Evolutionary conservation across 2,888 invertebrate genomes (phyloP).

Genomic region (Tinea pellionella): DNA sequence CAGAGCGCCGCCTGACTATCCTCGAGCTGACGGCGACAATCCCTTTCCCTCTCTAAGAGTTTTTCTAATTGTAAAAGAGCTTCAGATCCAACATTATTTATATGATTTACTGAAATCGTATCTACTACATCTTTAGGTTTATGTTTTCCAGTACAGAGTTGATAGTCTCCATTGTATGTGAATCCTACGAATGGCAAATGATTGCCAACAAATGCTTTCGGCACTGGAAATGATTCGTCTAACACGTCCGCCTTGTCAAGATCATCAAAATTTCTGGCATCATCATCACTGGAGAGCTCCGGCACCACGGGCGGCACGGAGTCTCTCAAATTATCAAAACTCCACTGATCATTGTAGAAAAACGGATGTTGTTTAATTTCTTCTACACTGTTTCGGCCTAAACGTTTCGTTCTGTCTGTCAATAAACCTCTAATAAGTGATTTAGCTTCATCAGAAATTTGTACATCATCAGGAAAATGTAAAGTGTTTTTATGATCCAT

Average conservation of each 20-base stretch:
- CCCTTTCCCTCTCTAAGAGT: constrained; percentile 80
- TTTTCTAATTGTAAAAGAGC: constrained; percentile 77
- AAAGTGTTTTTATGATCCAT: constrained; percentile 98
- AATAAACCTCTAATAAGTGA: constrained; percentile 93
- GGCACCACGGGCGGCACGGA: constrained; percentile 97
- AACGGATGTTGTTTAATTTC: constrained; percentile 96
- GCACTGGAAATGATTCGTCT: constrained; percentile 94
- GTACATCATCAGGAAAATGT: constrained; percentile 94
- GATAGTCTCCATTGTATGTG: constrained; percentile 95
- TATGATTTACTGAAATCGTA: constrained; percentile 71
- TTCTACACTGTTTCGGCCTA: constrained; percentile 92
- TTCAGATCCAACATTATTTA: constrained; percentile 72
- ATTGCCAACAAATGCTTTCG: constrained; percentile 98
- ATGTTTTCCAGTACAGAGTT: constrained; percentile 69
- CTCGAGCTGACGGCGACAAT: constrained; percentile 78
- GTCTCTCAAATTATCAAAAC: constrained; percentile 93
- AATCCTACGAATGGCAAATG: constrained; percentile 99
- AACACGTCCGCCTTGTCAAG: constrained; percentile 93
- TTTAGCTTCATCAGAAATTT: constrained; percentile 89
- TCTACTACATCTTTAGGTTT: constrained; percentile 73
- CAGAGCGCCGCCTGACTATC: constrained; percentile 79
- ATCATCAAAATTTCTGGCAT: constrained; percentile 98
- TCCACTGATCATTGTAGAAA: constrained; percentile 97
- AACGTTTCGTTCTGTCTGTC: constrained; percentile 88
- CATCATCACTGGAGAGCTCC: constrained; percentile 94